Conservation (phyloP, 2,888 invertebrate species). For the Dichetophora obliterata region DNA sequence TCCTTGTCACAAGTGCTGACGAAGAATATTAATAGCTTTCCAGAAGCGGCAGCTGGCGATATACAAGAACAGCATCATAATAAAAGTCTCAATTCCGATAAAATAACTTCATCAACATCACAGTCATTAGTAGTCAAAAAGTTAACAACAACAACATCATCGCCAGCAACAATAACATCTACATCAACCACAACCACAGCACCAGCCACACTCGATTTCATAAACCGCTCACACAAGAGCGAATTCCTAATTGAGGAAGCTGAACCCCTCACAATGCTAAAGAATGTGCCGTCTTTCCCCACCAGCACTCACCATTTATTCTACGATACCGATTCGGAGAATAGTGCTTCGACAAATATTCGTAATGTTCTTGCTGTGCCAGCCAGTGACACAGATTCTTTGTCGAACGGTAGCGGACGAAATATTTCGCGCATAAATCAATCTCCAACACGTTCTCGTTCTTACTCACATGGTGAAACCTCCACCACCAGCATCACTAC, state of each 20-base stretch:
- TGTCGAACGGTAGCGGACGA: conserved; percentile 18
- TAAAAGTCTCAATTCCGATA: conserved; percentile 16
- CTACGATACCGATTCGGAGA: conserved; percentile 60
- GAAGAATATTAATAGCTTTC: neutral
- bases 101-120: conserved; percentile 35
- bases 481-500: conserved; percentile 31
- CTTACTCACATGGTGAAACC: conserved; percentile 55
- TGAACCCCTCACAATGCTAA: conserved; percentile 70
- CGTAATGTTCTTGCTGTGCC: conserved; percentile 68
- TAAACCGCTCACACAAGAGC: conserved; percentile 73
- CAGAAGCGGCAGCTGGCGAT: neutral
- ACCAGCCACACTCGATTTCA: conserved; percentile 55
- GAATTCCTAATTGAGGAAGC: conserved; percentile 74
- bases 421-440: conserved; percentile 42
- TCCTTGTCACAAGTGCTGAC: neutral
- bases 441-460: conserved; percentile 21
- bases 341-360: conserved; percentile 65
- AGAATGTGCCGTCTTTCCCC: conserved; percentile 20
- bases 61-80: conserved; percentile 24
- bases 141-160: conserved; percentile 46
- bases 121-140: conserved; percentile 36
- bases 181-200: conserved; percentile 42
- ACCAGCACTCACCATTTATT: conserved; percentile 40
- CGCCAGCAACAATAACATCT: conserved; percentile 37
- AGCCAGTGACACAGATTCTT: conserved; percentile 60